These are phyloP conservation scores for Callinectes sapidus DNA, from an alignment of 2,888 invertebrate species.

Conservation along the genomic window DNA sequence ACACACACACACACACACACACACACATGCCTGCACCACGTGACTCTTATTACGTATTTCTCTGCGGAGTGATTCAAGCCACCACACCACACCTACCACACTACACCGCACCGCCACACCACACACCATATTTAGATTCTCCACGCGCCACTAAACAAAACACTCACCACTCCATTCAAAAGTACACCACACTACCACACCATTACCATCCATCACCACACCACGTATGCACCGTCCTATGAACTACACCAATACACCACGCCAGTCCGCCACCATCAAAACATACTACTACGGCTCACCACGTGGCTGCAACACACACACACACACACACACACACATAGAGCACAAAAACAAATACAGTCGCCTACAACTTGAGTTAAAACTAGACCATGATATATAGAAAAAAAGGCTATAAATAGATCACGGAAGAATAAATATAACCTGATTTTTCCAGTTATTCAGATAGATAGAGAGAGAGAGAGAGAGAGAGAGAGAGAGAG, in stretches of 20 bases:
- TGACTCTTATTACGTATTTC: not conserved
- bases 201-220: too few relatives aligned
- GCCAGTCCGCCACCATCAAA: too few relatives aligned
- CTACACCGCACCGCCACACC: not conserved
- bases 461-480: too few relatives aligned
- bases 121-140: not conserved
- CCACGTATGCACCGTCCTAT: too few relatives aligned
- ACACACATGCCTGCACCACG: conserved; percentile 7
- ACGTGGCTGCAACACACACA: too few relatives aligned
- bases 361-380: not conserved
- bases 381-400: not conserved
- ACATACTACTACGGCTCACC: too few relatives aligned
- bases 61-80: not conserved
- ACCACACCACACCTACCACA: not conserved
- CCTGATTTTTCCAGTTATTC: not conserved
- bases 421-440: not conserved
- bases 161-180: not conserved
- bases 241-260: too few relatives aligned
- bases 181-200: not conserved
- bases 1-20: conserved; percentile 25
- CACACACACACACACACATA: not conserved
- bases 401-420: not conserved
- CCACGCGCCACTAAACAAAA: not conserved
- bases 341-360: not conserved
- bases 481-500: conserved; percentile 15